Evolutionary conservation across 2,888 invertebrate species (phyloP).

Genomic region (Temnothorax unifasciatus): DNA sequence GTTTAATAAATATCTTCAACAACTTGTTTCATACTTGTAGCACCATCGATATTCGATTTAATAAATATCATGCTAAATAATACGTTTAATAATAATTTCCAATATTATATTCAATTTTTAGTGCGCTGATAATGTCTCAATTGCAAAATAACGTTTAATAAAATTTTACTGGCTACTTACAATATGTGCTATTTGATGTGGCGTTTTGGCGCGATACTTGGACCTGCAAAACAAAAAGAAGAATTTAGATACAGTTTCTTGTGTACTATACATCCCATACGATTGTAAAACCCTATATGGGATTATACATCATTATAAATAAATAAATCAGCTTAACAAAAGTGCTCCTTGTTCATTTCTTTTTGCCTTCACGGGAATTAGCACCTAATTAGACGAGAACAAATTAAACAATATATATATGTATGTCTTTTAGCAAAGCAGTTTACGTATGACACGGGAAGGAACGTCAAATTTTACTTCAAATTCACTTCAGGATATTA

Average conservation of each 20-base stretch:
- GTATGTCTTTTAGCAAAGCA: neutral
- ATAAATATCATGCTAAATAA: neutral
- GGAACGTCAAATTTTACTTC: neutral
- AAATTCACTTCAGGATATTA: slow-evolving; percentile 23
- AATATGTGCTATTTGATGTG: slow-evolving; percentile 70
- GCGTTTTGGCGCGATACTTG: slow-evolving; percentile 68
- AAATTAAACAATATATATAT: neutral
- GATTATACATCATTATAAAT: neutral
- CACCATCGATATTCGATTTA: neutral
- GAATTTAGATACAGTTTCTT: neutral
- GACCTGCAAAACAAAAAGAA: slow-evolving; percentile 59
- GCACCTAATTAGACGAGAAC: neutral
- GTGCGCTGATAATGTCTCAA: neutral
- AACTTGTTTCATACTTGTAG: neutral
- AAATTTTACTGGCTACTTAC: slow-evolving; percentile 63
- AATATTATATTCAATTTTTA: neutral
- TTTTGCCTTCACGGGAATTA: neutral
- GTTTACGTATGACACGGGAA: neutral
- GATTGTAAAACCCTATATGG: too few relatives aligned
- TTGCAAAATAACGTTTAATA: neutral
- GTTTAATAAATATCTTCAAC: neutral
- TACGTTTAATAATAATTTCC: neutral
- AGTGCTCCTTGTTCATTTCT: neutral
- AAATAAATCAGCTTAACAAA: neutral
- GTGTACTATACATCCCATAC: neutral